phyloP scores from a whole-genome alignment of 1,140 invertebrate species.

The Drosophila teissieri region DNA sequence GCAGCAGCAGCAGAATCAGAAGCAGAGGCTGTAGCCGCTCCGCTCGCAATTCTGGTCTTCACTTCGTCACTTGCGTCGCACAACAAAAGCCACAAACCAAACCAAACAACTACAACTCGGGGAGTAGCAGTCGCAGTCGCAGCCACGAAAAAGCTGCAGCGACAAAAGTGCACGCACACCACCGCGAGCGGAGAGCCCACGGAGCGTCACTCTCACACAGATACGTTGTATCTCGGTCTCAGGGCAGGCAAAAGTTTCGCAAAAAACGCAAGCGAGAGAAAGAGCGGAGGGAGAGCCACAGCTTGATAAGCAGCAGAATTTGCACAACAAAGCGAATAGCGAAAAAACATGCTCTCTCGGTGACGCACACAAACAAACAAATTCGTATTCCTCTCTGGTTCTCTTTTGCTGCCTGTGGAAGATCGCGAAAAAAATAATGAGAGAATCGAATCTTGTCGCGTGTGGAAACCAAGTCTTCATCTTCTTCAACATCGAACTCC shows the following conservation, averaged over 20 bases:
- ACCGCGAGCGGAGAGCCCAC: constrained; percentile 29
- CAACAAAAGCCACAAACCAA: constrained; percentile 75
- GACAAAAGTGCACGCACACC: constrained; percentile 78
- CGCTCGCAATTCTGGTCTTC: constrained; percentile 64
- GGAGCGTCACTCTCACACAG: constrained; percentile 63
- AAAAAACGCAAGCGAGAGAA: constrained; percentile 50
- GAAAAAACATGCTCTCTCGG: constrained; percentile 66
- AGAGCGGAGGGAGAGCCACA: constrained; percentile 16
- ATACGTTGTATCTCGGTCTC: constrained; percentile 46
- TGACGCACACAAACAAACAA: constrained; percentile 25
- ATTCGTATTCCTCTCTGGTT: constrained; percentile 17
- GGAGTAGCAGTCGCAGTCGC: constrained; percentile 73
- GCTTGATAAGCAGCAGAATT: constrained; percentile 72
- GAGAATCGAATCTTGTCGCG: constrained; percentile 54
- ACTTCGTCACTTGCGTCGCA: constrained; percentile 82
- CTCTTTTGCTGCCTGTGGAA: constrained; percentile 38
- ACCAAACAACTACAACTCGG: constrained; percentile 61
- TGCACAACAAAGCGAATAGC: constrained; percentile 73
- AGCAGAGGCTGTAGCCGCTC: constrained; percentile 54
- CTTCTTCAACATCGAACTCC: constrained; percentile 33
- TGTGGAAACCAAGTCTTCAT: constrained; percentile 64
- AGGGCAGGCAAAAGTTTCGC: constrained; percentile 66
- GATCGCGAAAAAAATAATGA: constrained; percentile 58
- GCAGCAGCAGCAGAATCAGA: constrained; percentile 37
- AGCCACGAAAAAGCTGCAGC: constrained; percentile 78